Conservation (phyloP, 2,888 invertebrate genomes). For the Dicycla oo region DNA sequence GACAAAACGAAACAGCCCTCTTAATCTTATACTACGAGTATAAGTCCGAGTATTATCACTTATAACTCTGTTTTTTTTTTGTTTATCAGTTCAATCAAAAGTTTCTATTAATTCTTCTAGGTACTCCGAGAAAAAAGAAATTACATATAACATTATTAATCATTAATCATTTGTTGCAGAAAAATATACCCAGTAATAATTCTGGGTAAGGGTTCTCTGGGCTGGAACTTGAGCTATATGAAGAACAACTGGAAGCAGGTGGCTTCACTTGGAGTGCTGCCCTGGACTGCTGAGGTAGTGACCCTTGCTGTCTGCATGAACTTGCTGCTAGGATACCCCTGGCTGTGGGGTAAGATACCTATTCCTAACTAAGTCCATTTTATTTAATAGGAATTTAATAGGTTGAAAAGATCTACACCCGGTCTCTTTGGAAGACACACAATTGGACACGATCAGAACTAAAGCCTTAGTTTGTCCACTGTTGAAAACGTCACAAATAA, state of each 20-base stretch:
- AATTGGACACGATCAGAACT: neutral
- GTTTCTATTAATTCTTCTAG: neutral
- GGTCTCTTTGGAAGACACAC: neutral
- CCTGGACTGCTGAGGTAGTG: slow-evolving; percentile 82
- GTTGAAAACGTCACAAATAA: neutral
- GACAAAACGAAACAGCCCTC: no score
- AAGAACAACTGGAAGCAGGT: slow-evolving; percentile 80
- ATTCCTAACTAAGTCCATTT: neutral
- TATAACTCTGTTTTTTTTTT: neutral
- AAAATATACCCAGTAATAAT: slow-evolving; percentile 86
- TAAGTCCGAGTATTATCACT: neutral
- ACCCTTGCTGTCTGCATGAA: slow-evolving; percentile 78
- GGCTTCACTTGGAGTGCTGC: slow-evolving; percentile 78
- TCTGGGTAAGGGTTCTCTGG: slow-evolving; percentile 84
- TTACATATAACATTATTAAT: no score
- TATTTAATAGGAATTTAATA: no score
- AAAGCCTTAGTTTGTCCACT: neutral
- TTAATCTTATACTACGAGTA: neutral
- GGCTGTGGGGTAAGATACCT: slow-evolving; percentile 80
- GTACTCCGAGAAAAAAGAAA: neutral
- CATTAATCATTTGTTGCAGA: slow-evolving; percentile 67
- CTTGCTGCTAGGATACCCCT: slow-evolving; percentile 80
- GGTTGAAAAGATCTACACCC: neutral
- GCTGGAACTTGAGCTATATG: slow-evolving; percentile 82
- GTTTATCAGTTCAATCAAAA: neutral